A percentile compares a stretch with the other conserved stretches of the same genome.
Evolutionary conservation across 2,888 invertebrate species (phyloP).

Genomic region (Drosophila prostipennis): DNA sequence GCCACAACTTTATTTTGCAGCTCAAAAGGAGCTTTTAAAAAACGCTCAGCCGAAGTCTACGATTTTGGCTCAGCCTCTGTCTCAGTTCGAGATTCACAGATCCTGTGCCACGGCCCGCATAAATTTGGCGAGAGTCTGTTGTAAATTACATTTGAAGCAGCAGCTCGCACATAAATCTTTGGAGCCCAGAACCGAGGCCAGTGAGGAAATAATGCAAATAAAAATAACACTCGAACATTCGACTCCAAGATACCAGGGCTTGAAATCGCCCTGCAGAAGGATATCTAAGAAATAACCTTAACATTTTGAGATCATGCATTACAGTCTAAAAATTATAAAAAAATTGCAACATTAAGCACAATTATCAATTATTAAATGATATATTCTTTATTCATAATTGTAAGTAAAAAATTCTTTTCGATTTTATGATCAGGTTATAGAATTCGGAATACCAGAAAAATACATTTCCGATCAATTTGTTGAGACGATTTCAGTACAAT

Average conservation of each 20-base stretch:
- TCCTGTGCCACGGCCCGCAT: conserved; percentile 50
- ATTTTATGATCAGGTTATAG: too few species aligned
- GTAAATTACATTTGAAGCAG: conserved; percentile 75
- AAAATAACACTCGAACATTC: conserved; percentile 11
- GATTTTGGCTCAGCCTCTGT: not conserved
- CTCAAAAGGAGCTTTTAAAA: conserved; percentile 23
- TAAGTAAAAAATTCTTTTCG: too few species aligned
- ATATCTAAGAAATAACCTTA: not conserved
- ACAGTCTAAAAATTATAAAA: too few species aligned
- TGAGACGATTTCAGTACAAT: too few species aligned
- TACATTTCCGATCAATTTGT: too few species aligned
- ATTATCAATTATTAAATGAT: not conserved
- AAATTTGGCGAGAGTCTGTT: conserved; percentile 63
- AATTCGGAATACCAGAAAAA: too few species aligned
- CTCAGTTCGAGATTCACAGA: conserved; percentile 21
- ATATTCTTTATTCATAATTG: too few species aligned
- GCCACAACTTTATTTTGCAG: conserved; percentile 49
- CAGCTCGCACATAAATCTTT: conserved; percentile 71
- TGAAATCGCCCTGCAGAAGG: not conserved
- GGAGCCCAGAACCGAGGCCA: conserved; percentile 31
- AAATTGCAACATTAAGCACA: too few species aligned
- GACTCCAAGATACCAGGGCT: not conserved
- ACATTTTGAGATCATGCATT: not conserved
- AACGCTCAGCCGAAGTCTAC: conserved; percentile 24
- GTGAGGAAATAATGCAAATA: conserved; percentile 35